Evolutionary conservation across 2,797 vertebrate species (phyloP), one percentile per base, ranked within the genome.

Genomic region (Scolopax bukidnonensis): DNA sequence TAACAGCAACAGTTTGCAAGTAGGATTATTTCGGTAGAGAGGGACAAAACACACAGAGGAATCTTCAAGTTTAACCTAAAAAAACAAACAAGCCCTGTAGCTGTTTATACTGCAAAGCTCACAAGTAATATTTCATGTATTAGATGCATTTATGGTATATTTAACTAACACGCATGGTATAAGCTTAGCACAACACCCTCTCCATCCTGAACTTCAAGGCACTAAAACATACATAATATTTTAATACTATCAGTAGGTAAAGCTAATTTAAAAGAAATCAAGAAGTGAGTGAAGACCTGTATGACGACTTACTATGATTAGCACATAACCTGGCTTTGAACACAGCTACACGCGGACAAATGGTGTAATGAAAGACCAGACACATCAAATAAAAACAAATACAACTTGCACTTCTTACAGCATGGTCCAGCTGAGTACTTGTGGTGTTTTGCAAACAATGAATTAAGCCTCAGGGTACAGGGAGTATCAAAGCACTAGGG

Each of bases 11-110:
- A 98, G 78, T 94, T 95, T 97, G 82, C 75, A 91, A 51, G 95
- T 86, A 71, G 96, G 91, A 38, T 98, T 97, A 64, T 98, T 98
- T 89, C 94, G 84, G 91, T 97, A 95, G 93, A 98, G 20, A n/a
- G 97, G 82, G 50, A 96, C 96, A 90, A 98, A 96, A 91, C 78
- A 77, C 88, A 98, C 60, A 73, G 70, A 97, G 7, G 96, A 94
- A 70, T 96, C 95, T 93, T 97, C 97, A 54, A 98, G 89, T 93
- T 97, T 97, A 88, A 98, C 97, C 98, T 98, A 91, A 68, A 97
- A 97, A 97, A 91, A 94, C 93, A 83, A 97, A 97, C 81, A 93
- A 76, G 32, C 67, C 85, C n/a, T 88, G 83, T 77, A 92, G 61
- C 80, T 94, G 60, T 87, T 89, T 71, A 65, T 60, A 65, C 14